These are phyloP conservation scores for Carposina sasakii DNA, from an alignment of 1,140 invertebrate species.

Conservation along the genomic window DNA sequence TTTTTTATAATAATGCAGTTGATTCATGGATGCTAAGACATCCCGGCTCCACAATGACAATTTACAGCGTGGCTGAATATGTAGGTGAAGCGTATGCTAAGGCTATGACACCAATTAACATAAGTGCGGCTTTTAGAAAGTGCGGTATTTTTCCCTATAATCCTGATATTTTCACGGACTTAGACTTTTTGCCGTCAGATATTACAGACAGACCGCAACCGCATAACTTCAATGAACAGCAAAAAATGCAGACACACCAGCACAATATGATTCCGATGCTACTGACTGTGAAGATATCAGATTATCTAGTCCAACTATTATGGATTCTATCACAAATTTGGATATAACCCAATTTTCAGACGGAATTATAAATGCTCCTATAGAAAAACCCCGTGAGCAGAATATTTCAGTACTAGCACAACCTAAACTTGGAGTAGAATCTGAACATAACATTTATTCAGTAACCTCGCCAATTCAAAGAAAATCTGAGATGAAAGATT, in stretches of 20 bases:
- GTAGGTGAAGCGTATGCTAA: neutral
- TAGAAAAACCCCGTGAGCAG: too few species aligned
- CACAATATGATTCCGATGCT: neutral
- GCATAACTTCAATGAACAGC: neutral
- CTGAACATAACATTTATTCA: neutral
- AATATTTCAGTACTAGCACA: neutral
- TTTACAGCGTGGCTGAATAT: neutral
- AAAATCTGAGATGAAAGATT: constrained; percentile 1
- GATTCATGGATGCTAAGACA: constrained; percentile 26
- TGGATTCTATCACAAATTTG: too few species aligned
- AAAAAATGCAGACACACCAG: neutral
- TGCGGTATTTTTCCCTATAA: constrained; percentile 16
- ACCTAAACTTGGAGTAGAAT: neutral
- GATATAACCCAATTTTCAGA: neutral
- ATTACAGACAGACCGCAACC: constrained; percentile 19
- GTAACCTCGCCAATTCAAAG: neutral
- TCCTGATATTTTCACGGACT: constrained; percentile 12
- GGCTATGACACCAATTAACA: neutral
- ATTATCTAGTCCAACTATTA: too few species aligned
- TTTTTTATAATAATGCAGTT: constrained; percentile 24
- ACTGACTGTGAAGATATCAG: neutral
- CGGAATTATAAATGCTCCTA: neutral
- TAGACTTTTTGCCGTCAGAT: constrained; percentile 16
- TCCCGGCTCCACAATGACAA: neutral
- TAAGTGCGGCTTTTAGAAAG: neutral